These are phyloP conservation scores for Xiphorhynchus erythropygius DNA, from an alignment of 2,797 vertebrate species.

Conservation along the genomic window DNA sequence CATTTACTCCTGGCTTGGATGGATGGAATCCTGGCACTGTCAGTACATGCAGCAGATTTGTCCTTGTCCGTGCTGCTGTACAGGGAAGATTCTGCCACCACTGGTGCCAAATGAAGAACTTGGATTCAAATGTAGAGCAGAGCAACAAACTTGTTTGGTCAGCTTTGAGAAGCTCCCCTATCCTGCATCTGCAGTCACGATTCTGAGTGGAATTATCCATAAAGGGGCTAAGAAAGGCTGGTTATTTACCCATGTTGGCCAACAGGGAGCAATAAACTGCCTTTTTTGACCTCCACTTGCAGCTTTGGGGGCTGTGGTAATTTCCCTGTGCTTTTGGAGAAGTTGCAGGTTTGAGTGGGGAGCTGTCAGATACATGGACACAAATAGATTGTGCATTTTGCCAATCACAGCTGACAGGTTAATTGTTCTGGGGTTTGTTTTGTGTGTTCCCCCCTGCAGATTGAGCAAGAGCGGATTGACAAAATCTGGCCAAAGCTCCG, in stretches of 20 bases:
- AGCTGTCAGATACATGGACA: neutral
- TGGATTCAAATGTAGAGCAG: neutral
- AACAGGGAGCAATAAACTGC: neutral
- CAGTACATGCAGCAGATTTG: neutral
- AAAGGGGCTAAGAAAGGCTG: neutral
- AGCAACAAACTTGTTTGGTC: neutral
- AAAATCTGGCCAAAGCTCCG: slow-evolving; percentile 96
- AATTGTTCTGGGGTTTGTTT: neutral
- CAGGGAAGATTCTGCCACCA: neutral
- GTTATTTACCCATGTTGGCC: neutral
- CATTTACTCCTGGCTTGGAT: neutral
- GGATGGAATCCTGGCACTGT: neutral
- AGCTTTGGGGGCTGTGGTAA: neutral
- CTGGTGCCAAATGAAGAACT: neutral
- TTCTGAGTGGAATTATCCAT: neutral
- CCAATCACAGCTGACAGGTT: neutral
- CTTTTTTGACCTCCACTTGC: neutral
- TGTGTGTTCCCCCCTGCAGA: slow-evolving; percentile 59
- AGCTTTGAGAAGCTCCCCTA: neutral
- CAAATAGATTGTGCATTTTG: neutral
- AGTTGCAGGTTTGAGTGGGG: neutral
- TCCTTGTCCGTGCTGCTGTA: neutral
- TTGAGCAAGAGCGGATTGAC: slow-evolving; percentile 94
- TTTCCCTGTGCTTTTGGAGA: neutral
- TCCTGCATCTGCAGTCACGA: neutral